phyloP scores from a whole-genome alignment of 1,140 invertebrate genomes.

The Apis laboriosa region DNA sequence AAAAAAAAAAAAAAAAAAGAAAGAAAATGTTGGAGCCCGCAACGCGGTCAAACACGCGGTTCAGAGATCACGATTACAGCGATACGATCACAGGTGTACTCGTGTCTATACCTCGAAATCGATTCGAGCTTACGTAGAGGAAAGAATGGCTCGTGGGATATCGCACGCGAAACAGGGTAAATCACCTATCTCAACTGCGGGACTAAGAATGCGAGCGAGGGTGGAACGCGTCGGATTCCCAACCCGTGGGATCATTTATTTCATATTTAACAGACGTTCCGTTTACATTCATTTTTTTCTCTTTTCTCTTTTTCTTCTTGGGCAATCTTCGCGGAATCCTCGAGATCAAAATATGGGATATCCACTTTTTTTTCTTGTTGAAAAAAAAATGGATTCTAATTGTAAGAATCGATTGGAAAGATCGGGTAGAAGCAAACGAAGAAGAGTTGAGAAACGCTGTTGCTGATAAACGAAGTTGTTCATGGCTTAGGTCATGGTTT shows the following conservation, averaged over 20 bases:
- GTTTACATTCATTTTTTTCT: no score
- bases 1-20: conserved; percentile 8
- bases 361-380: no score
- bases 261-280: no score
- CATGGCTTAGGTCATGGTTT: conserved; percentile 41
- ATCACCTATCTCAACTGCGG: conserved; percentile 37
- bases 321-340: no score
- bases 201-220: conserved; percentile 42
- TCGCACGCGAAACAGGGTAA: conserved; percentile 52
- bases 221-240: neutral
- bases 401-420: no score
- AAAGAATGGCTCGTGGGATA: conserved; percentile 37
- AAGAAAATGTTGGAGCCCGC: conserved; percentile 20
- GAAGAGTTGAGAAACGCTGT: neutral
- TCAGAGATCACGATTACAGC: conserved; percentile 51
- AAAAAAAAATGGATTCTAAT: no score
- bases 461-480: conserved; percentile 23
- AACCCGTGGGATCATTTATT: no score
- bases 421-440: no score
- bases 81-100: conserved; percentile 51
- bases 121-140: conserved; percentile 36
- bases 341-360: no score
- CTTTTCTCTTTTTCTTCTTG: no score
- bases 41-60: conserved; percentile 35
- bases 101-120: conserved; percentile 46